Evolutionary conservation across 2,113 vertebrate genomes (phyloP).

Genomic region (Pseudolaguvia tuberculata): DNA sequence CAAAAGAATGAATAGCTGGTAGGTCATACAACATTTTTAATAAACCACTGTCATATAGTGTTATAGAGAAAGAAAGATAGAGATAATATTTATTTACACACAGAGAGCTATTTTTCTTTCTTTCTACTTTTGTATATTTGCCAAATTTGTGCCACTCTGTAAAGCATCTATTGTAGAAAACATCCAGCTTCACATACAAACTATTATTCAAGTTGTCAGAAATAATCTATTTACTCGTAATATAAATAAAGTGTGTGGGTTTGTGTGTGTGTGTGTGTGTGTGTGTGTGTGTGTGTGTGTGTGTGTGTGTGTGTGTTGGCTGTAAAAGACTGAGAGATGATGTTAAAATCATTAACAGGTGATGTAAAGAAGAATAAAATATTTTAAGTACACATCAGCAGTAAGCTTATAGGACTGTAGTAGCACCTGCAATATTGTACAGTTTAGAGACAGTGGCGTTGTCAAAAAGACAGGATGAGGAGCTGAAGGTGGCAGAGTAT

Average conservation of each 20-base stretch:
- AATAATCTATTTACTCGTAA: slow-evolving; percentile 90
- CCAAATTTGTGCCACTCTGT: slow-evolving; percentile 86
- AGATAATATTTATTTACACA: slow-evolving; percentile 25
- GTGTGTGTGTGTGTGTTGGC: slow-evolving; percentile 58
- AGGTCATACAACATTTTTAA: slow-evolving; percentile 41
- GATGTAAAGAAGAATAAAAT: too few species aligned
- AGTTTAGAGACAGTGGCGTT: too few species aligned
- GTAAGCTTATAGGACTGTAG: too few species aligned
- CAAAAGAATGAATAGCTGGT: slow-evolving; percentile 50
- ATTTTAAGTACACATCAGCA: too few species aligned
- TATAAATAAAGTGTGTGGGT: slow-evolving; percentile 72
- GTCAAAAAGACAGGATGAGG: too few species aligned
- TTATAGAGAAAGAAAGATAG: slow-evolving; percentile 15
- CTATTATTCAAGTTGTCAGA: slow-evolving; percentile 89
- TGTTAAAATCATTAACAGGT: too few species aligned
- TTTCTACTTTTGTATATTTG: too few species aligned
- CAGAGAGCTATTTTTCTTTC: slow-evolving; percentile 40
- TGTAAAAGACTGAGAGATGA: slow-evolving; percentile 50
- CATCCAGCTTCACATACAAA: slow-evolving; percentile 79
- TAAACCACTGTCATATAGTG: slow-evolving; percentile 49
- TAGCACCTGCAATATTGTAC: too few species aligned
- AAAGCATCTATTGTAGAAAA: slow-evolving; percentile 68
- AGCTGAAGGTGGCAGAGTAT: too few species aligned
- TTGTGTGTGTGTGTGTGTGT: slow-evolving; percentile 50
- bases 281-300: too few species aligned